Evolutionary conservation across 2,113 vertebrate genomes (phyloP).

Genomic region (Lethenteron camtschaticum): DNA sequence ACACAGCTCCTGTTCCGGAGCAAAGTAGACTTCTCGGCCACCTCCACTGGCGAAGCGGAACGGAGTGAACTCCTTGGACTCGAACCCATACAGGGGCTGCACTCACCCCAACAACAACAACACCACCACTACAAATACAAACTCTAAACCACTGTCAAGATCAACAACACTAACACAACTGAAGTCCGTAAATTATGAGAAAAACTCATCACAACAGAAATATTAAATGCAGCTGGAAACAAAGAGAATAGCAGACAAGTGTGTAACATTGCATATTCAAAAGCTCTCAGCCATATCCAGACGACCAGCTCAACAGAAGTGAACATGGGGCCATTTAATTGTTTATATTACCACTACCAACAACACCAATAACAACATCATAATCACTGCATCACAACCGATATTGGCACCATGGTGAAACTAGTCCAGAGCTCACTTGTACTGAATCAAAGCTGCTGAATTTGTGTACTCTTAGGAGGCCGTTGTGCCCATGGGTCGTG

Average conservation of each 20-base stretch:
- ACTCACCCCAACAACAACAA: background rate
- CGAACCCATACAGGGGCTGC: slow-evolving; percentile 68
- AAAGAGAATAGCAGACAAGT: background rate
- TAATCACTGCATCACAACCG: too few relatives aligned
- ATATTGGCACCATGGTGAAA: too few relatives aligned
- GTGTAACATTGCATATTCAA: background rate
- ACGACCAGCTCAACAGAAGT: too few relatives aligned
- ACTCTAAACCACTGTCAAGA: too few relatives aligned
- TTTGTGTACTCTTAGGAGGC: too few relatives aligned
- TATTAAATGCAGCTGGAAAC: background rate
- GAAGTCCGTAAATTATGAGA: too few relatives aligned
- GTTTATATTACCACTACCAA: too few relatives aligned
- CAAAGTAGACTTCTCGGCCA: slow-evolving; percentile 66
- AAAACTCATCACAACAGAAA: background rate
- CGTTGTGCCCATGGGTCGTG: background rate
- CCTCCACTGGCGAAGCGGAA: slow-evolving; percentile 73
- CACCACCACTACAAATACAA: background rate
- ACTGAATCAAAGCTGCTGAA: too few relatives aligned
- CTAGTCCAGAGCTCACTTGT: too few relatives aligned
- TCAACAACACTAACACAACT: too few relatives aligned
- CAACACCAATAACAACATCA: too few relatives aligned
- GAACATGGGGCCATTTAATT: too few relatives aligned
- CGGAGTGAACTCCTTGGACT: slow-evolving; percentile 65
- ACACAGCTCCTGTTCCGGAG: slow-evolving; percentile 67
- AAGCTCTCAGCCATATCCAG: background rate